These are phyloP conservation scores for Candoia aspera DNA, from an alignment of 2,113 vertebrate species.

Conservation along the genomic window DNA sequence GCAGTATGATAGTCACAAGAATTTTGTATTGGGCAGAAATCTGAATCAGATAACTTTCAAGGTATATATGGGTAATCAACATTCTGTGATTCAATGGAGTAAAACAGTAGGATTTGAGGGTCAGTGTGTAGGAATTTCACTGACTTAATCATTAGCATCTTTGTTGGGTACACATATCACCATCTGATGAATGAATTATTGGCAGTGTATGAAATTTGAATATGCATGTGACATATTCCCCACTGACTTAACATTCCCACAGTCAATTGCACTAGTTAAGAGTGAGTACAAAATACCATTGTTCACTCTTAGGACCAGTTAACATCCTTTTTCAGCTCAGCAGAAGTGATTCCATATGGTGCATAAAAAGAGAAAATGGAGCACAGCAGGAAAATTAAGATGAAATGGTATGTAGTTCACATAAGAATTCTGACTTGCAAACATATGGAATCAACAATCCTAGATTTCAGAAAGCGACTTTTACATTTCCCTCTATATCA, in stretches of 20 bases:
- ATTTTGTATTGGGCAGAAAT: neutral
- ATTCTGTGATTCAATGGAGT: neutral
- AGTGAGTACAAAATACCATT: neutral
- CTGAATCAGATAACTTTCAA: neutral
- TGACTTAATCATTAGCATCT: neutral
- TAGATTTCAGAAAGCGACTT: neutral
- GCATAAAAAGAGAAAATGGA: neutral
- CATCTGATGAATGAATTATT: neutral
- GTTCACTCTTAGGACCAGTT: neutral
- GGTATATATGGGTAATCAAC: neutral
- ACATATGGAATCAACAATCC: neutral
- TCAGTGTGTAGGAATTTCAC: neutral
- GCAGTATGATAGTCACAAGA: neutral
- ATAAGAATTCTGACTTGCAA: neutral
- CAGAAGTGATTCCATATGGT: conserved; percentile 11
- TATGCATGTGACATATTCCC: neutral
- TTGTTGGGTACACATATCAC: neutral
- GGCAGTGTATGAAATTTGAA: neutral
- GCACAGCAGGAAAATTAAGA: neutral
- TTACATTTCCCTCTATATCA: neutral
- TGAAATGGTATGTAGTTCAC: neutral
- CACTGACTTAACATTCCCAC: neutral
- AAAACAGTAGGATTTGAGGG: neutral
- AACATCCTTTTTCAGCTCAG: neutral
- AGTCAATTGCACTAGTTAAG: neutral